A percentile compares a stretch with the other conserved stretches of the same genome.
Evolutionary conservation across 2,113 vertebrate genomes (phyloP).

Genomic region (Bubo scandiacus): DNA sequence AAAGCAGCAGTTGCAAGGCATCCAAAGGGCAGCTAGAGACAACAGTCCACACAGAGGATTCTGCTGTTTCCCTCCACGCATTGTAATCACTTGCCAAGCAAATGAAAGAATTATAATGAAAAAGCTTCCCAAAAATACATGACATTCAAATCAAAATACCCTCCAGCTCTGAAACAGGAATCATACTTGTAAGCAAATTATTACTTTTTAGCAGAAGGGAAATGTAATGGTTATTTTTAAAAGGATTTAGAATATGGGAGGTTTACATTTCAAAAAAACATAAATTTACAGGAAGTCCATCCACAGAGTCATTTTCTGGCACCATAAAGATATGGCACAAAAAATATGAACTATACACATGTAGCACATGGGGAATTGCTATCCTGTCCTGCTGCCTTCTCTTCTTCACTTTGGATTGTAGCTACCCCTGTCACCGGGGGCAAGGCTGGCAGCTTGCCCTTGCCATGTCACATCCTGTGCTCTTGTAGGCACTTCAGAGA

Average conservation of each 20-base stretch:
- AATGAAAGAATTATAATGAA: not conserved
- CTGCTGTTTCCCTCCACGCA: not conserved
- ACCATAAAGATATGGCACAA: not conserved
- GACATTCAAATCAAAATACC: not conserved
- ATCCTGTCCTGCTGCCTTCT: not conserved
- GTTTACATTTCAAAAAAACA: not conserved
- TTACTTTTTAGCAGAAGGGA: not conserved
- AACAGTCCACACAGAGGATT: not conserved
- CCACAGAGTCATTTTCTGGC: not conserved
- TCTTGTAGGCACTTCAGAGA: not conserved
- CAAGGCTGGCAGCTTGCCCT: not conserved
- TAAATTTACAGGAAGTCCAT: not conserved
- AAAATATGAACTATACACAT: not conserved
- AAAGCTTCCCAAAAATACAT: not conserved
- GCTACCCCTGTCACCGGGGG: rapidly evolving
- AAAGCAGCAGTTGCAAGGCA: not conserved
- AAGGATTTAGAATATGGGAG: not conserved
- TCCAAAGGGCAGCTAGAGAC: not conserved
- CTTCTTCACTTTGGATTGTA: not conserved
- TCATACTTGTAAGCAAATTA: not conserved
- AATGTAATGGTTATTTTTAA: not conserved
- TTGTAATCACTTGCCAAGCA: not conserved
- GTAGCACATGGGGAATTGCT: not conserved
- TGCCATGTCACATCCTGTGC: not conserved
- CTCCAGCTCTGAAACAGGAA: not conserved